Conservation (phyloP, 2,888 invertebrate genomes). For the Apodemia zela region DNA sequence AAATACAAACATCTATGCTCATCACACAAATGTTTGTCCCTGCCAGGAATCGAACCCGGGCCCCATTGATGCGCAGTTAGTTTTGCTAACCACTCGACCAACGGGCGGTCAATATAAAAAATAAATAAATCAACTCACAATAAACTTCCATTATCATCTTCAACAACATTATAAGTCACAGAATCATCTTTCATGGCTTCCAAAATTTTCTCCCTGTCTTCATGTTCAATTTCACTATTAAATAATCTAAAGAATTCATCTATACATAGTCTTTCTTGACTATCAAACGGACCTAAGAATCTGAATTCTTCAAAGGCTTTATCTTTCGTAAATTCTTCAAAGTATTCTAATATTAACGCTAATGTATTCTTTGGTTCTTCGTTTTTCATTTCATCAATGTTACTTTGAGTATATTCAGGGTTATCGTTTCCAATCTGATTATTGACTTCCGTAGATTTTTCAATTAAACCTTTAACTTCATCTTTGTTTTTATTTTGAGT, state of each 20-base stretch:
- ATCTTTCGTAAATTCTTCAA: conserved; percentile 41
- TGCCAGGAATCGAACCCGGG: too few species aligned
- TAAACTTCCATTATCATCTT: conserved; percentile 43
- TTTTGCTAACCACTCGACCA: too few species aligned
- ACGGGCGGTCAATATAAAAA: too few species aligned
- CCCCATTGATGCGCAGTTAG: too few species aligned
- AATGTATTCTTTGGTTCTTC: conserved; percentile 20
- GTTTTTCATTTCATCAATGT: too few species aligned
- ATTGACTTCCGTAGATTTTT: too few species aligned
- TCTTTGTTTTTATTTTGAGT: background rate
- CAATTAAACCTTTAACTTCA: too few species aligned
- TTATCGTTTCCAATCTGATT: too few species aligned
- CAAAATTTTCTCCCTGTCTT: conserved; percentile 26
- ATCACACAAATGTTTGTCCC: too few species aligned
- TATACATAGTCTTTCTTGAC: conserved; percentile 38
- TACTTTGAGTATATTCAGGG: too few species aligned
- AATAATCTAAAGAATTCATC: conserved; percentile 40
- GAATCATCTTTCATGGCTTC: conserved; percentile 32
- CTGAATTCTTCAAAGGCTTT: conserved; percentile 43
- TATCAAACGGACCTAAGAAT: conserved; percentile 47
- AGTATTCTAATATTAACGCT: conserved; percentile 42
- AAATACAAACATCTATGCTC: too few species aligned
- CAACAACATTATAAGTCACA: conserved; percentile 33
- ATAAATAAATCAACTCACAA: too few species aligned
- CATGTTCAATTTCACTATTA: conserved; percentile 27